Evolutionary conservation across 2,113 vertebrate genomes (phyloP).

Genomic region (Leucosticte australis): DNA sequence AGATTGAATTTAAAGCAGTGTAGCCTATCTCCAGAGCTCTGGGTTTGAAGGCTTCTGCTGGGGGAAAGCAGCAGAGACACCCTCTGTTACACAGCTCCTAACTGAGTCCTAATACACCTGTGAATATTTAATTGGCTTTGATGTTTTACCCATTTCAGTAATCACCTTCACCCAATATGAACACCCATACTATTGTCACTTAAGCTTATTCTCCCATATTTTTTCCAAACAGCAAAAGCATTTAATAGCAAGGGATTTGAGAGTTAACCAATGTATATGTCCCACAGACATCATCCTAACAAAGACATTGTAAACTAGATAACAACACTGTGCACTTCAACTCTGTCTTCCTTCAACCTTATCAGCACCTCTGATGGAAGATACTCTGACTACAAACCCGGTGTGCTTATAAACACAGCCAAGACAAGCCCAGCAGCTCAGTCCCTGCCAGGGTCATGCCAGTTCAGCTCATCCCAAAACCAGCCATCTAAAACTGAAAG

Average conservation of each 20-base stretch:
- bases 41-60: not conserved
- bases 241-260: not conserved
- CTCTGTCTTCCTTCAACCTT: not conserved
- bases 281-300: not conserved
- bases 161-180: not conserved
- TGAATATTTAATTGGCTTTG: not conserved
- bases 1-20: not conserved
- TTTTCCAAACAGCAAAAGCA: not conserved
- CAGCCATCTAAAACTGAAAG: not conserved
- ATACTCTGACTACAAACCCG: not conserved
- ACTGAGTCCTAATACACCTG: not conserved
- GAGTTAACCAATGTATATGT: not conserved
- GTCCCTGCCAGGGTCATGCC: not conserved
- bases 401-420: accelerated
- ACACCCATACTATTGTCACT: not conserved
- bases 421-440: not conserved
- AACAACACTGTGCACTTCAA: not conserved
- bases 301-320: not conserved
- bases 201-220: not conserved
- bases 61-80: not conserved
- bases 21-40: not conserved
- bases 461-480: not conserved
- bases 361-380: not conserved
- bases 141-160: not conserved
- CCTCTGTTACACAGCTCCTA: not conserved